These are phyloP conservation scores for Podarcis raffonei DNA, from an alignment of 2,113 vertebrate species.

Conservation along the genomic window DNA sequence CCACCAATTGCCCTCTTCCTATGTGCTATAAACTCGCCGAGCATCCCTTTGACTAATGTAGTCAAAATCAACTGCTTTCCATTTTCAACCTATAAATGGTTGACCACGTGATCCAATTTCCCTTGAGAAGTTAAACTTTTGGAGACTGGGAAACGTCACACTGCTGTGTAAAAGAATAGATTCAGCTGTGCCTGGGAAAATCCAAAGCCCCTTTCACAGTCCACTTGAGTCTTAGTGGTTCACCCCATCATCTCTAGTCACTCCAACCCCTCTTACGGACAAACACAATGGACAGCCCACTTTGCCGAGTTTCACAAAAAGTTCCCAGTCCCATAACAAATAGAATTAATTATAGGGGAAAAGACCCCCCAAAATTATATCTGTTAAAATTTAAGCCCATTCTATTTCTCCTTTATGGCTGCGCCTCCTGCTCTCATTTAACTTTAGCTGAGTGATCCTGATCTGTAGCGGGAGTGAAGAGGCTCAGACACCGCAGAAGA, in stretches of 20 bases:
- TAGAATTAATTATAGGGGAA: conserved; percentile 16
- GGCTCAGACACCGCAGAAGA: neutral
- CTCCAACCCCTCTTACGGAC: conserved; percentile 19
- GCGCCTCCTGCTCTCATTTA: conserved; percentile 9
- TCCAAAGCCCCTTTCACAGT: neutral
- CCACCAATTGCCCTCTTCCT: neutral
- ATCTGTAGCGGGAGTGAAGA: neutral
- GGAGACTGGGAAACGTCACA: conserved; percentile 1
- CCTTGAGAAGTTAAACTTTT: conserved; percentile 11
- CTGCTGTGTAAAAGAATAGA: neutral
- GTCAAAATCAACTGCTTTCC: conserved; percentile 17
- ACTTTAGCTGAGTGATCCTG: conserved; percentile 1
- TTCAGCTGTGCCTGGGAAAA: conserved; percentile 19
- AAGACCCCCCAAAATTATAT: neutral
- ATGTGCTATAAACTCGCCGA: neutral
- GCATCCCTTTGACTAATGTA: neutral
- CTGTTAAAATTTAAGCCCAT: conserved; percentile 10
- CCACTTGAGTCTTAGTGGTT: conserved; percentile 9
- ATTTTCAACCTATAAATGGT: neutral
- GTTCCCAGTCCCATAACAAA: conserved; percentile 4
- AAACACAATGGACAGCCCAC: conserved; percentile 17
- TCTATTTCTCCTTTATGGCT: neutral
- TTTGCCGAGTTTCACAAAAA: conserved; percentile 20
- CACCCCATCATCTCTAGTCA: conserved; percentile 25
- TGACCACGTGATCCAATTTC: conserved; percentile 17